Evolutionary conservation across 1,140 invertebrate species (phyloP).

Genomic region (Chelonus insularis): DNA sequence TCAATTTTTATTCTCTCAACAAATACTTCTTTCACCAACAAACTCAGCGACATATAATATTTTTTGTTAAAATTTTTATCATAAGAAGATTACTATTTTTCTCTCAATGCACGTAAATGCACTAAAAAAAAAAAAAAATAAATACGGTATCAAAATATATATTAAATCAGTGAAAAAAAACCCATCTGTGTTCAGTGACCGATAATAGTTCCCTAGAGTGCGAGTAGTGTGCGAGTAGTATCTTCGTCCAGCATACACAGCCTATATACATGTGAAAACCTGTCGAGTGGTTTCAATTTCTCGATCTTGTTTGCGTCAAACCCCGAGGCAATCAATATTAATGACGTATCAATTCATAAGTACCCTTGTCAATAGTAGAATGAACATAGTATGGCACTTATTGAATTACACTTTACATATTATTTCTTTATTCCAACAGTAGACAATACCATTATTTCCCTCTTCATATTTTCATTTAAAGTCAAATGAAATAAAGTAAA

Average conservation of each 20-base stretch:
- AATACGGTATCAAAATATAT: not conserved
- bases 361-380: conserved; percentile 45
- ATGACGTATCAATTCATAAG: conserved; percentile 53
- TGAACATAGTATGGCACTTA: conserved; percentile 35
- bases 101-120: no score
- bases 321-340: conserved; percentile 51
- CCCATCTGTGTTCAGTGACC: conserved; percentile 8
- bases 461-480: no score
- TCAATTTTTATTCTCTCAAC: no score
- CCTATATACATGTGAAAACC: conserved; percentile 6
- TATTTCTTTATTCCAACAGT: not conserved
- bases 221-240: not conserved
- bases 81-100: no score
- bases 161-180: not conserved
- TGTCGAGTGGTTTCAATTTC: not conserved
- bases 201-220: conserved; percentile 15
- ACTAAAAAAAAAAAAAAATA: not conserved
- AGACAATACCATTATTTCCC: no score
- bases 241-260: conserved; percentile 1
- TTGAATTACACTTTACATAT: conserved; percentile 8
- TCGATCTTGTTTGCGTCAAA: conserved; percentile 27
- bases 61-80: no score
- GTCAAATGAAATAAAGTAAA: no score
- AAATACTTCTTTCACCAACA: no score
- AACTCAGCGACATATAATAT: no score